Conservation (phyloP, 2,888 invertebrate species). For the Lacanobia oleracea region DNA sequence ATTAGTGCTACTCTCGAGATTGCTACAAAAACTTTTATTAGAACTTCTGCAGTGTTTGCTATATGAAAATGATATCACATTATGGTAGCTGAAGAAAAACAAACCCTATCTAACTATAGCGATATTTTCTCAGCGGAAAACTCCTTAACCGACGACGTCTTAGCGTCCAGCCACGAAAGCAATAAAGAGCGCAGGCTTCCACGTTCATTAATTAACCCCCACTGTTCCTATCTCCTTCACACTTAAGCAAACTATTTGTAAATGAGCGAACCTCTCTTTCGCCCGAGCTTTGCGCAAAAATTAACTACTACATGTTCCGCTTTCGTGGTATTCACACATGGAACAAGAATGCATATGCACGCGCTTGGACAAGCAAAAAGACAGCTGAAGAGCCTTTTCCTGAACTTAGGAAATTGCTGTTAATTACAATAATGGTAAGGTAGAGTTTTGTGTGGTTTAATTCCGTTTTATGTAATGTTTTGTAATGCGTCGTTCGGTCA, state of each 20-base stretch:
- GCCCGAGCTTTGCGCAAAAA: slow-evolving; percentile 90
- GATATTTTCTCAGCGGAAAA: slow-evolving; percentile 87
- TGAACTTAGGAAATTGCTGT: slow-evolving; percentile 77
- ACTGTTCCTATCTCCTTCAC: slow-evolving; percentile 81
- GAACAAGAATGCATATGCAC: slow-evolving; percentile 88
- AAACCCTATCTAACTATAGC: slow-evolving; percentile 74
- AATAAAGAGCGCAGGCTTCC: slow-evolving; percentile 91
- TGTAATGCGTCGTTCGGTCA: slow-evolving; percentile 77
- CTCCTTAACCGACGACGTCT: slow-evolving; percentile 89
- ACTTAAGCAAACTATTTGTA: slow-evolving; percentile 86
- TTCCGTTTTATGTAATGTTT: slow-evolving; percentile 74
- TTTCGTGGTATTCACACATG: slow-evolving; percentile 86
- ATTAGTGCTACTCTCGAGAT: slow-evolving; percentile 29
- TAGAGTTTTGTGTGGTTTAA: slow-evolving; percentile 77
- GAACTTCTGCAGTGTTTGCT: not conserved
- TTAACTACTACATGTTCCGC: slow-evolving; percentile 89
- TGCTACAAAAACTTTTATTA: slow-evolving; percentile 21
- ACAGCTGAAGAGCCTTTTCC: slow-evolving; percentile 71
- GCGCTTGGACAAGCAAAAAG: slow-evolving; percentile 68
- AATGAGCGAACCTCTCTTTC: slow-evolving; percentile 88
- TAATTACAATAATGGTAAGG: slow-evolving; percentile 83
- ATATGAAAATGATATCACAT: slow-evolving; percentile 42
- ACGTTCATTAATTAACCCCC: slow-evolving; percentile 91
- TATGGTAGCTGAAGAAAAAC: slow-evolving; percentile 73
- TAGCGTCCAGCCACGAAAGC: slow-evolving; percentile 90